Evolutionary conservation across 2,113 vertebrate species (phyloP).

Genomic region (Aspidoscelis tigris): DNA sequence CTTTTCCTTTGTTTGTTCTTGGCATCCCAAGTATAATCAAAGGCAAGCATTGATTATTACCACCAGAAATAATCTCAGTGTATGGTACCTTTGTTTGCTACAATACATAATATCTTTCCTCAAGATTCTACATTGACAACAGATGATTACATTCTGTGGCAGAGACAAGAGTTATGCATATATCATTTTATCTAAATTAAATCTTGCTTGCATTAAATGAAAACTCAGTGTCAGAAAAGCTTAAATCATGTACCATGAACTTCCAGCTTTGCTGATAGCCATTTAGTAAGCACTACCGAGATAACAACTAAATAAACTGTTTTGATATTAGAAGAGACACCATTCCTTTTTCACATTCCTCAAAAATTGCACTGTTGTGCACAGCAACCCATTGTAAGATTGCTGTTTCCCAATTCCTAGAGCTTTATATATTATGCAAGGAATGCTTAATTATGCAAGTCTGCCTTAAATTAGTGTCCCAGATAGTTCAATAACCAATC

Average conservation of each 20-base stretch:
- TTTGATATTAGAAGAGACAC: background rate
- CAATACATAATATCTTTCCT: background rate
- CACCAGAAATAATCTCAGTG: background rate
- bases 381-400: background rate
- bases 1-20: background rate
- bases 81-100: background rate
- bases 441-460: too few relatives aligned
- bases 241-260: background rate
- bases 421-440: too few relatives aligned
- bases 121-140: background rate
- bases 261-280: background rate
- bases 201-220: constrained; percentile 2
- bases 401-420: background rate
- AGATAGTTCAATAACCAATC: too few relatives aligned
- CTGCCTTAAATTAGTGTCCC: too few relatives aligned
- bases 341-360: background rate
- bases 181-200: constrained; percentile 2
- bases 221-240: background rate
- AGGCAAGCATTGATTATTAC: too few relatives aligned
- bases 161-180: background rate
- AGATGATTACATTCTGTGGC: background rate
- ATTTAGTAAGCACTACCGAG: background rate
- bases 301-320: background rate
- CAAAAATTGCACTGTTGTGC: background rate
- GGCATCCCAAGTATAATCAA: background rate